Base-by-base conservation (phyloP, 2,888 invertebrate species). In the Neoascia interrupta region DNA sequence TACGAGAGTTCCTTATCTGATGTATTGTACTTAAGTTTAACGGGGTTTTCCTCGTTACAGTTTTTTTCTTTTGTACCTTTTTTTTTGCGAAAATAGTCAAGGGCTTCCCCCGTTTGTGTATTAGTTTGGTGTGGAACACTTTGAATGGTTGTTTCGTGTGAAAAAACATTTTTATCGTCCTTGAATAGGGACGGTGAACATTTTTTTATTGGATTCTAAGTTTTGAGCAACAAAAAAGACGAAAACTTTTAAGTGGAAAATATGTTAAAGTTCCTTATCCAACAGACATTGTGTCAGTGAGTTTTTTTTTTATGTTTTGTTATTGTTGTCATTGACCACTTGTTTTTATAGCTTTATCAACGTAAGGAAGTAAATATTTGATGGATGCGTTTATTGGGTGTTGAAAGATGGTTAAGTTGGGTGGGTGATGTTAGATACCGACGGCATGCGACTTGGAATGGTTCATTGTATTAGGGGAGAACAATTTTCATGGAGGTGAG, bases 261-360 rank as follows among this genome's bases (percentile, higher is more conserved):
- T 60, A 45, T 60, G 60, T 56, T 45, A 43, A 3, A 13, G 19
- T 34, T 51, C 31, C 21, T 49, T 39, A 28, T 10, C 49, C 39
- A 47, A 11, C 1, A 15, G 18, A 41, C 63, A 31, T 51, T 63
- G 63, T 63, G 39, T 41, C 39, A 63, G 39, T 63, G 49, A 39
- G n/a, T n/a, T n/a, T n/a, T n/a, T n/a, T 63, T 43, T 53, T 63
- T 51, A 63, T 60, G n/a, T 49, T 21, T 39, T 41, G 39, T 66
- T 74, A 74, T 66, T 66, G 73, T 66, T 74, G 19, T 31, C 60
- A 66, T 58, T 74, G 73, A 53, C 73, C 73, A 74, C 73, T 74
- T 74, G 73, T 60, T 60, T n/a, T 74, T 60, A 66, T 60, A 53
- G 60, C 4, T 11, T 1, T 45, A 43, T 66, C 60, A 53, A 16